These are phyloP conservation scores for Phataginus tricuspis DNA, from an alignment of 2,797 vertebrate genomes.

Conservation along the genomic window DNA sequence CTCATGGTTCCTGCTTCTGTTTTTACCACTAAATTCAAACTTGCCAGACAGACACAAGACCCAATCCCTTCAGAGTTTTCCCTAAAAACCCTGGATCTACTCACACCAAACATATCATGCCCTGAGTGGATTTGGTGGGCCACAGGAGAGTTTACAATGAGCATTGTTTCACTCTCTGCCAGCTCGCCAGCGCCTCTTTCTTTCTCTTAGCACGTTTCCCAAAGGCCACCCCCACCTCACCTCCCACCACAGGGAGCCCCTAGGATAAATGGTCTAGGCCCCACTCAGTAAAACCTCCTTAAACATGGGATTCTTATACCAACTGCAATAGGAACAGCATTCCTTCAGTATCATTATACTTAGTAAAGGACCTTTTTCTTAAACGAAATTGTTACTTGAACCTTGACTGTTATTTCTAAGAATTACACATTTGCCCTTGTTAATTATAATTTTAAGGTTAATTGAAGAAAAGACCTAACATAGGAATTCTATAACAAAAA, in stretches of 20 bases:
- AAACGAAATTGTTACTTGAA: neutral
- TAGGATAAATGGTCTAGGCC: neutral
- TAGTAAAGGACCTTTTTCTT: neutral
- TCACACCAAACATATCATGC: neutral
- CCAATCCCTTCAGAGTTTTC: neutral
- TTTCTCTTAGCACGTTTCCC: neutral
- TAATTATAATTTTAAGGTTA: neutral
- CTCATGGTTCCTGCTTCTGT: neutral
- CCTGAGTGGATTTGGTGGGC: neutral
- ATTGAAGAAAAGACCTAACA: neutral
- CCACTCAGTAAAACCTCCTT: neutral
- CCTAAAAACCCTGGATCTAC: neutral
- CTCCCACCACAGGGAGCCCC: neutral
- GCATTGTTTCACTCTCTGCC: neutral
- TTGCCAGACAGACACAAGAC: neutral
- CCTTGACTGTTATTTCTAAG: neutral
- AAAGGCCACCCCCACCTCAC: neutral
- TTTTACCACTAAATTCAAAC: neutral
- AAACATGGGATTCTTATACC: neutral
- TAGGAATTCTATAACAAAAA: conserved; percentile 25
- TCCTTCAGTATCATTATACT: neutral
- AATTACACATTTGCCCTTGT: conserved; percentile 24
- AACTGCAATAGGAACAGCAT: neutral
- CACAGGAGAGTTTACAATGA: neutral
- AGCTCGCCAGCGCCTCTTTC: neutral